A percentile compares a stretch with the other conserved stretches of the same genome.
Conservation (phyloP, 2,888 invertebrate genomes). For the Oxyteleia sp. region DNA sequence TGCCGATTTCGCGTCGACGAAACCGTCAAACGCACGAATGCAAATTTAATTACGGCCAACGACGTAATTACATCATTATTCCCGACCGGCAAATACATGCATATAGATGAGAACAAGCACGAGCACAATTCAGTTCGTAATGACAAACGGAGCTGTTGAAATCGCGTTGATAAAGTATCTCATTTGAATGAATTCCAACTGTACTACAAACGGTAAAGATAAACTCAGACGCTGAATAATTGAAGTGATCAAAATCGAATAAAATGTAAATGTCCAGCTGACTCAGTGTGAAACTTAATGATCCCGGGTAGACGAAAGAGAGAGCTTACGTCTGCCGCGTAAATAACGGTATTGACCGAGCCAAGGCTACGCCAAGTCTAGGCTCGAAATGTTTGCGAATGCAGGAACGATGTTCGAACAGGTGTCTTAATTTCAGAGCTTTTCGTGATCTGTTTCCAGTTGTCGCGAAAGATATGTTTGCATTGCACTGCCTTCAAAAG, state of each 20-base stretch:
- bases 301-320: slow-evolving; percentile 71
- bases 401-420: slow-evolving; percentile 49
- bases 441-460: slow-evolving; percentile 61
- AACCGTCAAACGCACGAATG: slow-evolving; percentile 13
- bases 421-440: slow-evolving; percentile 68
- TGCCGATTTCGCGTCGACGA: background rate
- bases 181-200: slow-evolving; percentile 65
- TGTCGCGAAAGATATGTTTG: slow-evolving; percentile 58
- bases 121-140: slow-evolving; percentile 44
- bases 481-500: slow-evolving; percentile 7
- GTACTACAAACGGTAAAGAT: slow-evolving; percentile 67
- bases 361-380: slow-evolving; percentile 67
- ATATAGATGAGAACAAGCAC: slow-evolving; percentile 55
- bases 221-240: slow-evolving; percentile 70
- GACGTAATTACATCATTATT: slow-evolving; percentile 58
- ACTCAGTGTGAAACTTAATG: slow-evolving; percentile 69
- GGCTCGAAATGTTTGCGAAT: slow-evolving; percentile 59
- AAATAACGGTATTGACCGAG: slow-evolving; percentile 64
- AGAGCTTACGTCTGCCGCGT: slow-evolving; percentile 71
- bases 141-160: slow-evolving; percentile 60
- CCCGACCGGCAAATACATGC: slow-evolving; percentile 21
- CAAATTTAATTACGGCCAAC: slow-evolving; percentile 54
- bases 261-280: slow-evolving; percentile 70
- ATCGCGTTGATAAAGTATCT: slow-evolving; percentile 57
- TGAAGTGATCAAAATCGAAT: slow-evolving; percentile 68